Evolutionary conservation across 2,797 vertebrate genomes (phyloP), one percentile per base, ranked within the genome.

Genomic region (Cryptoprocta ferox): DNA sequence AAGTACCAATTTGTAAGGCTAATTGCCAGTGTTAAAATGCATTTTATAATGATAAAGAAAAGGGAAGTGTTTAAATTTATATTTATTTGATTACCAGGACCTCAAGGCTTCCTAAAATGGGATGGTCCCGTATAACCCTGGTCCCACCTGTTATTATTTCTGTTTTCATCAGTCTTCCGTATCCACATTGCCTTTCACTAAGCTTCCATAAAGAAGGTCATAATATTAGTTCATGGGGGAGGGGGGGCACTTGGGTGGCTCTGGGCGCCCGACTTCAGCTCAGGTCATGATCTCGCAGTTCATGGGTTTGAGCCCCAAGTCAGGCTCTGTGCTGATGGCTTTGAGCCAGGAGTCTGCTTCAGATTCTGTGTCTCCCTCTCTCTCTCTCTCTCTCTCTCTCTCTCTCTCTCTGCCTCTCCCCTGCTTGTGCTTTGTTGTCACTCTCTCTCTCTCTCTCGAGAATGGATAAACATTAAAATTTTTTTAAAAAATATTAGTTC

Each of bases 51-150:
- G 79, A 59, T 35, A 89, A 82, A 79, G 26, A 48, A 39, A 70
- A 86, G 21, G 3, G 14, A n/a, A 63, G 18, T 7, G 10, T 75
- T 79, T 65, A 37, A n/a, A 61, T 18, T 56, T n/a, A 7, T 24
- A 10, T 45, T 73, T 66, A 63, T 66, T 68, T 48, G 15, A 10
- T 66, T 85, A 39, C 3, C 0, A 30, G 45, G 80, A 35, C 39
- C 28, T 59, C 28, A n/a, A 12, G 9, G 24, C 7, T 63, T 68
- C 45, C 18, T 24, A 63, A n/a, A 26, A 71, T 26, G 18, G 35
- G 18, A 45, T 6, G 3, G 8, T 4, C 1, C 5, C 28, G 45
- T 14, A 50, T 14, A 50, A 14, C 3, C 35, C 14, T 35, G 2
- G 21, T 12, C n/a, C 3, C 1, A 16, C 15, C 2, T 37, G 11